phyloP scores from a whole-genome alignment of 2,888 invertebrate species.

The Mesorhabditis spiculigera region DNA sequence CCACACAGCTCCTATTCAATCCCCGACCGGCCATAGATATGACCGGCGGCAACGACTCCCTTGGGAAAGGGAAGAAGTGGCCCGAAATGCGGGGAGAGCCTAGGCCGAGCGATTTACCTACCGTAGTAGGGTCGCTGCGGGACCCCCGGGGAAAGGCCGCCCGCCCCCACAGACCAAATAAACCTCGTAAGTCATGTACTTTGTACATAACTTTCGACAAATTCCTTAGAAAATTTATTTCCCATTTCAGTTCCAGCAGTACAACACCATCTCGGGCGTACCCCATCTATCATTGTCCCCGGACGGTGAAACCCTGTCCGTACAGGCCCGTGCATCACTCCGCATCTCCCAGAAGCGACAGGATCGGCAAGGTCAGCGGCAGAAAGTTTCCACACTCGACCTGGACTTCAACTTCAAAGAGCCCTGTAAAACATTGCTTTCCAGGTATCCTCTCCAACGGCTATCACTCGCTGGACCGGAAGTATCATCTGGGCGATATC shows the following conservation, averaged over 20 bases:
- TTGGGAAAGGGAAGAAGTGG: no score
- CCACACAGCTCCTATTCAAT: no score
- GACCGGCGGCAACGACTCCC: no score
- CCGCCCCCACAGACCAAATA: no score
- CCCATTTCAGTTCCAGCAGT: background rate
- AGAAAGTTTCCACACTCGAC: background rate
- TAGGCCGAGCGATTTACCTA: no score
- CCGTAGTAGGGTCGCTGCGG: no score
- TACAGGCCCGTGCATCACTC: constrained; percentile 20
- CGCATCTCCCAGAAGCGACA: background rate
- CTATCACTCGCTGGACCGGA: constrained; percentile 48
- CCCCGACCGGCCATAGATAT: no score
- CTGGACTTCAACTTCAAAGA: constrained; percentile 11
- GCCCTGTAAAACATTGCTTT: constrained; percentile 10
- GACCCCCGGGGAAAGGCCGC: no score
- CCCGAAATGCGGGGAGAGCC: no score
- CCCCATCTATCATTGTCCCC: constrained; percentile 31
- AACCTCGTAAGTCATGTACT: no score
- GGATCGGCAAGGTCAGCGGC: constrained; percentile 10
- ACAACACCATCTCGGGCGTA: constrained; percentile 18
- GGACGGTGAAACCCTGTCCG: constrained; percentile 43
- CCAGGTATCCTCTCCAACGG: constrained; percentile 19
- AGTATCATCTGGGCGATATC: constrained; percentile 37
- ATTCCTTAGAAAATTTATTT: no score
- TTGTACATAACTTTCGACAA: no score